Percentiles rank a stretch among this genome's conserved stretches.
These are phyloP conservation scores for Sebastiscus tertius DNA, from an alignment of 2,797 vertebrate genomes.

Conservation along the genomic window DNA sequence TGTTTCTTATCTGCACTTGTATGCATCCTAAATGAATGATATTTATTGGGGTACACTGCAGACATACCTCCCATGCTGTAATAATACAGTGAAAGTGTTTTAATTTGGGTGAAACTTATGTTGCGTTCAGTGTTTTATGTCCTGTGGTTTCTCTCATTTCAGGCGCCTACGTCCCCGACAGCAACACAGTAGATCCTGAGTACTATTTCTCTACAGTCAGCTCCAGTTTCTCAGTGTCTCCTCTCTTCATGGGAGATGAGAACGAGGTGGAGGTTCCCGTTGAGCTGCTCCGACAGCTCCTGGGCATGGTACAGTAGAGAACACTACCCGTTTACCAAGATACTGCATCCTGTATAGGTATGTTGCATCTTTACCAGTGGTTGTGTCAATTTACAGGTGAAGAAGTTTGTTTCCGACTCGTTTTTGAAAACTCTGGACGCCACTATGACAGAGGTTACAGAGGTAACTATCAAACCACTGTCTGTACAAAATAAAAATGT, in stretches of 20 bases:
- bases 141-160: background rate
- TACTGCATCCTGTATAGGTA: background rate
- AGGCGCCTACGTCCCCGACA: constrained; percentile 91
- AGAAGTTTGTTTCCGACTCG: constrained; percentile 89
- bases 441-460: constrained; percentile 82
- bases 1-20: background rate
- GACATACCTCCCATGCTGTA: background rate
- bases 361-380: background rate
- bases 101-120: background rate
- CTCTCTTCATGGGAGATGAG: constrained; percentile 87
- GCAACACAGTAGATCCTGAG: constrained; percentile 87
- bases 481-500: background rate
- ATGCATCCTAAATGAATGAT: background rate
- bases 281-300: constrained; percentile 89
- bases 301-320: constrained; percentile 85
- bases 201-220: constrained; percentile 95
- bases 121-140: background rate
- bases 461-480: constrained; percentile 77
- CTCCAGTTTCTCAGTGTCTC: constrained; percentile 95
- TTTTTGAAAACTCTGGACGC: constrained; percentile 90
- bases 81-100: background rate
- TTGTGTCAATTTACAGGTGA: constrained; percentile 82
- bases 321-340: background rate
- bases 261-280: constrained; percentile 89
- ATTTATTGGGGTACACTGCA: background rate